Conservation (phyloP, 2,113 vertebrate genomes). For the Caranx ignobilis region DNA sequence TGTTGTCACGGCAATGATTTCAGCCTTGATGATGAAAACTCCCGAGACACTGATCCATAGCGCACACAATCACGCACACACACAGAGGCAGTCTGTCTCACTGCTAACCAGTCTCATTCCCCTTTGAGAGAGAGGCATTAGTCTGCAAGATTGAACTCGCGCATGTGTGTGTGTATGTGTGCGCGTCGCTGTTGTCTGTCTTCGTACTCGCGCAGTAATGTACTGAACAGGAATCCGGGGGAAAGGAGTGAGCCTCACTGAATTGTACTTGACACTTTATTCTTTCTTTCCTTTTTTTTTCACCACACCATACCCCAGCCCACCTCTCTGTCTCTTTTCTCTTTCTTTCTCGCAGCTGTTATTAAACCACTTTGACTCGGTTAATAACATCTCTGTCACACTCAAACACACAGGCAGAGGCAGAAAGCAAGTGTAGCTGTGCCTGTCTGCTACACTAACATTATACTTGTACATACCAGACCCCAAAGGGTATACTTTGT, state of each 20-base stretch:
- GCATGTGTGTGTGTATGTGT: slow-evolving; percentile 25
- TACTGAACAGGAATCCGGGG: slow-evolving; percentile 63
- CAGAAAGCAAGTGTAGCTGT: slow-evolving; percentile 14
- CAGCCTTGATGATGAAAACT: slow-evolving; percentile 67
- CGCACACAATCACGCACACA: slow-evolving; percentile 37
- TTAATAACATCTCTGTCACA: slow-evolving; percentile 65
- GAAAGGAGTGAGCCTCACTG: slow-evolving; percentile 36
- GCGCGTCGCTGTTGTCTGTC: slow-evolving; percentile 32
- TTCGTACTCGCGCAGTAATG: slow-evolving; percentile 52
- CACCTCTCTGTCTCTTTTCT: slow-evolving; percentile 23
- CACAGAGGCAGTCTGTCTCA: slow-evolving; percentile 33
- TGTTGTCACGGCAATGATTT: slow-evolving; percentile 74
- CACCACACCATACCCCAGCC: not conserved
- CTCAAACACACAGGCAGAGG: slow-evolving; percentile 9
- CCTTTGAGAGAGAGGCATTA: slow-evolving; percentile 75
- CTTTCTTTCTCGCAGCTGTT: slow-evolving; percentile 36
- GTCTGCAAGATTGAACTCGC: slow-evolving; percentile 82
- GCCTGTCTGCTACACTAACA: slow-evolving; percentile 25
- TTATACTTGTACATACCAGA: not conserved
- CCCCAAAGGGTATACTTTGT: slow-evolving; percentile 2
- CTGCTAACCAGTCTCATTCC: slow-evolving; percentile 79
- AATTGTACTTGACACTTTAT: slow-evolving; percentile 63
- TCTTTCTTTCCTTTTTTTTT: slow-evolving; percentile 27
- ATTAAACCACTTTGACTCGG: slow-evolving; percentile 57
- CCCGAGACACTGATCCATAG: slow-evolving; percentile 40